These are phyloP conservation scores for Papilio polyxenes DNA, from an alignment of 1,140 invertebrate genomes.

Conservation along the genomic window DNA sequence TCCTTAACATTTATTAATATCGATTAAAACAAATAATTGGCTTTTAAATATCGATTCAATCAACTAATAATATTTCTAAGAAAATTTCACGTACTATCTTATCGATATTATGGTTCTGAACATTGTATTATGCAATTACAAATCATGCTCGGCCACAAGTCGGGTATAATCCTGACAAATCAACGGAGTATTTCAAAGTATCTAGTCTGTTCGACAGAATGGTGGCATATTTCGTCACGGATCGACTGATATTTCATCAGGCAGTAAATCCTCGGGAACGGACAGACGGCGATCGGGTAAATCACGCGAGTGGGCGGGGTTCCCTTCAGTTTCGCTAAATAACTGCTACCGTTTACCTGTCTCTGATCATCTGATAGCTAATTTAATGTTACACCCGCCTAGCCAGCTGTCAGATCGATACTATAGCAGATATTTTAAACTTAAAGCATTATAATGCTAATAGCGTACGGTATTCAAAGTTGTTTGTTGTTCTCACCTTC, in stretches of 20 bases:
- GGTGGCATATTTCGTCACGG: conserved; percentile 70
- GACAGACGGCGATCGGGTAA: conserved; percentile 64
- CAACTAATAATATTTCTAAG: neutral
- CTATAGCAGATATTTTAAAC: conserved; percentile 29
- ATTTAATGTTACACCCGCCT: conserved; percentile 67
- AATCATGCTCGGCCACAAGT: conserved; percentile 39
- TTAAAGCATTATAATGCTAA: conserved; percentile 33
- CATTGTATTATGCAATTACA: neutral
- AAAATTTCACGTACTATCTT: neutral
- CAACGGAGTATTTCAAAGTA: conserved; percentile 52
- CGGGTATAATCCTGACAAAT: conserved; percentile 55
- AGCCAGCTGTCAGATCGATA: conserved; percentile 50
- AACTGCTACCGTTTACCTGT: conserved; percentile 78
- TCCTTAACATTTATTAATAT: neutral
- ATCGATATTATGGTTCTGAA: neutral
- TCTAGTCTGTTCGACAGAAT: conserved; percentile 62
- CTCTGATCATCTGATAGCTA: conserved; percentile 76
- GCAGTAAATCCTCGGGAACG: conserved; percentile 62
- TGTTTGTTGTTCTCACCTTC: neutral
- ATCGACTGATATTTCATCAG: conserved; percentile 68
- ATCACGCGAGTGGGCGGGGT: conserved; percentile 72
- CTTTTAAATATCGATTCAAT: neutral
- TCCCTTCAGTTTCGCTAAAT: conserved; percentile 60
- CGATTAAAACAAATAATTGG: neutral
- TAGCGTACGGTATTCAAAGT: neutral